Conservation (phyloP, 2,113 vertebrate species). For the Cheilinus undulatus region DNA sequence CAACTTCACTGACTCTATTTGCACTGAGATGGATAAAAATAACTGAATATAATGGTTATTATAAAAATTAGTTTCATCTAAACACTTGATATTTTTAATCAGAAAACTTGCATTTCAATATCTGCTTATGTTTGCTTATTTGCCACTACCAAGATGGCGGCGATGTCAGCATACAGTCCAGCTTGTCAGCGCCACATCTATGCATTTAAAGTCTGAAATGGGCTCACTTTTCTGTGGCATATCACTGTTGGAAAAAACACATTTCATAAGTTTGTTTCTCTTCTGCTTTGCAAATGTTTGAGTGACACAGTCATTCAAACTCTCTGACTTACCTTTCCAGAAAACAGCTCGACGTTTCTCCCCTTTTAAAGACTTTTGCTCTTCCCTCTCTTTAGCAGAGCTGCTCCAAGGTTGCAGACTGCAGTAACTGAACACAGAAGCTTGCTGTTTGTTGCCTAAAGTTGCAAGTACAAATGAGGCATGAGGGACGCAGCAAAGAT, state of each 20-base stretch:
- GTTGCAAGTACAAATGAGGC: background rate
- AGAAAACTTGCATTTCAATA: no score
- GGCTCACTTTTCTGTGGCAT: background rate
- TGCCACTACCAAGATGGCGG: no score
- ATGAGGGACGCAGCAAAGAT: background rate
- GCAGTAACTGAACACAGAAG: background rate
- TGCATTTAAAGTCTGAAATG: no score
- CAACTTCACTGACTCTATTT: no score
- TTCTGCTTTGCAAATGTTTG: background rate
- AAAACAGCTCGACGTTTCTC: slow-evolving; percentile 7
- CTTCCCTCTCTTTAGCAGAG: background rate
- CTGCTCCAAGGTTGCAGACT: background rate
- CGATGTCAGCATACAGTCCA: no score
- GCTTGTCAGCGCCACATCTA: no score
- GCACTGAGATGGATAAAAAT: no score
- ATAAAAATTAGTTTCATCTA: no score
- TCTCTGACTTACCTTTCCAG: background rate
- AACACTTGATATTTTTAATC: no score
- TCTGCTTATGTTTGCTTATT: no score
- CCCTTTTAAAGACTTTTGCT: background rate
- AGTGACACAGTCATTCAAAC: background rate
- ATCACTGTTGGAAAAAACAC: background rate
- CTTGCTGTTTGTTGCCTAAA: background rate
- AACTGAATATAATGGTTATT: no score
- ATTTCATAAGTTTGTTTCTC: background rate